Percentiles rank a stretch among this genome's conserved stretches.
These are phyloP conservation scores for Bruchidius siliquastri DNA, from an alignment of 2,888 invertebrate genomes.

Conservation along the genomic window DNA sequence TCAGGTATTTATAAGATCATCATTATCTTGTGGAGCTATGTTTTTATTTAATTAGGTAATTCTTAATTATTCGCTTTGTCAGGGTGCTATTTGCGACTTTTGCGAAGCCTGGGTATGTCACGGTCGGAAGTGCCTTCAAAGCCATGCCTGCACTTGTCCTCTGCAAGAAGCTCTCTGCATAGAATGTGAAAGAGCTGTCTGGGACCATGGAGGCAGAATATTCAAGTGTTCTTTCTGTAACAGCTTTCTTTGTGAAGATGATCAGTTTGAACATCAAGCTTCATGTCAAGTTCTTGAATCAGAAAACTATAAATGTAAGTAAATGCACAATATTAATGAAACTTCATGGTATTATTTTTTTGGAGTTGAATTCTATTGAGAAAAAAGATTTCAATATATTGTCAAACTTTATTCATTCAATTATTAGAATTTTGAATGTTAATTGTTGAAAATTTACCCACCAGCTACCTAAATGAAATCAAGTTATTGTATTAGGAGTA, in stretches of 20 bases:
- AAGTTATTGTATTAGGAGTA: too few species aligned
- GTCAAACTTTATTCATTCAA: too few species aligned
- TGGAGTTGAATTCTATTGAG: too few species aligned
- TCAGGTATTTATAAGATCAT: too few species aligned
- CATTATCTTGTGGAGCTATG: too few species aligned
- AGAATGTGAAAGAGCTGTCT: constrained; percentile 90
- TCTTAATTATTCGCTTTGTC: too few species aligned
- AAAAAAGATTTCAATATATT: too few species aligned
- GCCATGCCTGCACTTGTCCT: constrained; percentile 89
- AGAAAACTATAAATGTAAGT: constrained; percentile 88
- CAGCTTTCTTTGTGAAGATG: constrained; percentile 87
- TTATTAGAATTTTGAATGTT: too few species aligned
- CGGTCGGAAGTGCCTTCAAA: constrained; percentile 82
- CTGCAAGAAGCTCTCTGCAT: constrained; percentile 81
- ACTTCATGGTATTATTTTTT: too few species aligned
- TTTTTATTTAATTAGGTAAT: too few species aligned
- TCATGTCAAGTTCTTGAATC: constrained; percentile 93
- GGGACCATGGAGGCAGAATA: constrained; percentile 92
- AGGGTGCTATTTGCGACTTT: constrained; percentile 96
- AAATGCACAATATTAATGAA: not conserved
- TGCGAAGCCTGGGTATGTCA: constrained; percentile 98
- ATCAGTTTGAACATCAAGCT: constrained; percentile 96
- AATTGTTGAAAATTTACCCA: too few species aligned
- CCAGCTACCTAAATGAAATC: too few species aligned
- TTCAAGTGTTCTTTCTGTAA: constrained; percentile 90